These are phyloP conservation scores for Cephalopholis sonnerati DNA, from an alignment of 2,113 vertebrate genomes.

Conservation along the genomic window DNA sequence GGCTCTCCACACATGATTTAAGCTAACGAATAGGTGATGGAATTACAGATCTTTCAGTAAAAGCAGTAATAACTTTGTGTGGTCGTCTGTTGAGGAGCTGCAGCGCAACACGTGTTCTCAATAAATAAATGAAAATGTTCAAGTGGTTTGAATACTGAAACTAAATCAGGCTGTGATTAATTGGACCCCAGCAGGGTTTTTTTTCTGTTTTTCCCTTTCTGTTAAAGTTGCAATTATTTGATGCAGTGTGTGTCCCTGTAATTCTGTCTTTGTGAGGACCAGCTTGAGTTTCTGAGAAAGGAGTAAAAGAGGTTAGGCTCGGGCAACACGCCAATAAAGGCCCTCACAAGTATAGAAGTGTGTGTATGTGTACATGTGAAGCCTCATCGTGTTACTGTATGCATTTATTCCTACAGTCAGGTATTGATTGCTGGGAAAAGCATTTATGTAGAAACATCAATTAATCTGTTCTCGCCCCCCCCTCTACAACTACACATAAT, in stretches of 20 bases:
- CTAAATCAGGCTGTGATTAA: background rate
- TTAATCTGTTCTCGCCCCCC: background rate
- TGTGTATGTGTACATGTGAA: background rate
- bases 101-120: too few species aligned
- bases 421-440: slow-evolving; percentile 40
- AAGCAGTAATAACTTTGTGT: too few species aligned
- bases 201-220: background rate
- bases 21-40: too few species aligned
- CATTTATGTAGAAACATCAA: slow-evolving; percentile 46
- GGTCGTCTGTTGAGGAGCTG: too few species aligned
- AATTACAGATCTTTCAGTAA: too few species aligned
- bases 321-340: background rate
- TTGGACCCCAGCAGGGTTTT: background rate
- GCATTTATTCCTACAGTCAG: background rate
- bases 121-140: background rate
- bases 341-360: background rate
- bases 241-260: background rate
- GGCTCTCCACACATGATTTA: too few species aligned
- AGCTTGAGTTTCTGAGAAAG: background rate
- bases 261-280: background rate
- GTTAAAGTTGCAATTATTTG: background rate
- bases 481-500: slow-evolving; percentile 20
- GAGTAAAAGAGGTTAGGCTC: background rate
- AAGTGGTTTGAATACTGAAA: slow-evolving; percentile 2
- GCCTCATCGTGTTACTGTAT: background rate